phyloP scores from a whole-genome alignment of 2,888 invertebrate genomes.

The Corbicula japonica region DNA sequence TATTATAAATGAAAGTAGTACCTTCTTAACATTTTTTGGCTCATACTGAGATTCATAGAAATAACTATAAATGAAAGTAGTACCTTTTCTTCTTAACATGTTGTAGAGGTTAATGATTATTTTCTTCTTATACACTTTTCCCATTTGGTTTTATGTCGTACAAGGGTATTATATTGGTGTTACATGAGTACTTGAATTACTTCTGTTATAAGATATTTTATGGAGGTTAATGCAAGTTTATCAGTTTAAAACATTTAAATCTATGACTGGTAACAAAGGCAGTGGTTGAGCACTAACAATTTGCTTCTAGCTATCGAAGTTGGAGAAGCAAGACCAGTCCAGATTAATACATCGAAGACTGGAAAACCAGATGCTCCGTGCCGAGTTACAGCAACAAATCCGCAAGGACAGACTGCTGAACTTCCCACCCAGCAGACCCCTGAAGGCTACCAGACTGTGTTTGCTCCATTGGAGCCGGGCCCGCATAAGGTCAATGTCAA shows the following conservation, averaged over 20 bases:
- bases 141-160: no score
- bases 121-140: no score
- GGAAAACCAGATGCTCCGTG: slow-evolving; percentile 69
- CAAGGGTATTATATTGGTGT: no score
- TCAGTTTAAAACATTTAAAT: neutral
- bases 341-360: slow-evolving; percentile 64
- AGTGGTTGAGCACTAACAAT: no score
- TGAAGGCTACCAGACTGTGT: slow-evolving; percentile 89
- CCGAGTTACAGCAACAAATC: slow-evolving; percentile 77
- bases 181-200: neutral
- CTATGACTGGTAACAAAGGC: no score
- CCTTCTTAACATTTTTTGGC: no score
- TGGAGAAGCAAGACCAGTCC: slow-evolving; percentile 61
- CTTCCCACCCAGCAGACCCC: slow-evolving; percentile 93
- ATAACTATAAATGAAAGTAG: no score
- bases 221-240: neutral
- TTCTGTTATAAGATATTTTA: neutral
- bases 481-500: slow-evolving; percentile 85
- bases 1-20: no score
- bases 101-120: no score
- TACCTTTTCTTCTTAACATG: no score
- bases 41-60: no score
- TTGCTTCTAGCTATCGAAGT: slow-evolving; percentile 63
- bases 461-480: slow-evolving; percentile 85
- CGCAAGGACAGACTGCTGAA: slow-evolving; percentile 88